Evolutionary conservation across 2,113 vertebrate species (phyloP).

Genomic region (Corythaixoides concolor): DNA sequence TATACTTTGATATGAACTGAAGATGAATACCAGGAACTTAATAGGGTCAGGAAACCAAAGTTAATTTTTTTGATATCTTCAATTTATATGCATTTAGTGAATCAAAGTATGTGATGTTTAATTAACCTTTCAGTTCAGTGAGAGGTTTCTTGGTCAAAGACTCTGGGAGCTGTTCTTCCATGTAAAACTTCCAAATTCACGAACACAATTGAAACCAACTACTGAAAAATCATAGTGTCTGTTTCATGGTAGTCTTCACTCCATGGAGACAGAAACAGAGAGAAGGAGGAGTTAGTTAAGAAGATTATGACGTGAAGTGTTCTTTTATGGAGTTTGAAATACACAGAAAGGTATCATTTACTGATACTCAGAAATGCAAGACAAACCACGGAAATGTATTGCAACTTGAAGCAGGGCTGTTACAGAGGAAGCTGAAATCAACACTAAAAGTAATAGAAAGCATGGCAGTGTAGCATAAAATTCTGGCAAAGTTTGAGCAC

Average conservation of each 20-base stretch:
- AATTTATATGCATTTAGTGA: background rate
- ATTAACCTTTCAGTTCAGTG: conserved; percentile 3
- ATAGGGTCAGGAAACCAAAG: background rate
- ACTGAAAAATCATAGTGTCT: background rate
- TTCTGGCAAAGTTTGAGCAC: background rate
- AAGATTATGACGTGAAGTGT: background rate
- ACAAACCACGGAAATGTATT: background rate
- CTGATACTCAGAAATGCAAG: background rate
- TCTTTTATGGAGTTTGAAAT: background rate
- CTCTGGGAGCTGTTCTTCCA: background rate
- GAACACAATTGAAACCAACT: background rate
- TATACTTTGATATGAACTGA: background rate
- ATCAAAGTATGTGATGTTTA: background rate
- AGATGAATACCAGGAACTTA: background rate
- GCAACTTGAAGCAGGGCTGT: background rate
- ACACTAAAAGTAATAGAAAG: background rate
- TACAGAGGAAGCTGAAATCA: background rate
- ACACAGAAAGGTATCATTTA: background rate
- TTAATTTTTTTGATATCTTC: background rate
- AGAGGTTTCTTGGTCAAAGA: conserved; percentile 1
- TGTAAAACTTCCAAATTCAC: background rate
- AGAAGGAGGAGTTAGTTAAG: background rate
- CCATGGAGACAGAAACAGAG: background rate
- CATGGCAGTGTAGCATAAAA: background rate
- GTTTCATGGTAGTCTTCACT: background rate